Percentiles rank a stretch among this genome's conserved stretches.
Evolutionary conservation across 1,140 invertebrate species (phyloP).

Genomic region (Prorops nasuta): DNA sequence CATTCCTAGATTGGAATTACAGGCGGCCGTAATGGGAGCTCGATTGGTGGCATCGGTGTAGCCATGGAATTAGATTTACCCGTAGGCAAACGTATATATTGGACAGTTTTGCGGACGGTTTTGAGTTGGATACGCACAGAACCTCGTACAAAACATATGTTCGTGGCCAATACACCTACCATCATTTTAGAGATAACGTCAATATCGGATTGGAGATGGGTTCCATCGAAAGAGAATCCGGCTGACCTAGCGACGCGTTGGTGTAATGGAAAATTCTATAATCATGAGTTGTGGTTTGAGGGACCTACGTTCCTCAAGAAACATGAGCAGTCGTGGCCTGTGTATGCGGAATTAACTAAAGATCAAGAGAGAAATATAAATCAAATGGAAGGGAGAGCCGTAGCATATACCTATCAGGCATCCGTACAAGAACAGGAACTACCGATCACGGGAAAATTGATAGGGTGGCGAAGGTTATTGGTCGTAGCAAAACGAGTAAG

Average conservation of each 20-base stretch:
- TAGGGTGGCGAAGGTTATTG: slow-evolving; percentile 11
- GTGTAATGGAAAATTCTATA: not conserved
- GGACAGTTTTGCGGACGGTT: slow-evolving; percentile 38
- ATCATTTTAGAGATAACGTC: slow-evolving; percentile 35
- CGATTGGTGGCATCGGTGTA: slow-evolving; percentile 25
- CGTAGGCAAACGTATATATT: slow-evolving; percentile 17
- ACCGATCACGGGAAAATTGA: slow-evolving; percentile 11
- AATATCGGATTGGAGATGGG: slow-evolving; percentile 23
- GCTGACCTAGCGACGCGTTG: slow-evolving; percentile 26
- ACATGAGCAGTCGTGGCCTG: slow-evolving; percentile 16
- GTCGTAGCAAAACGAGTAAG: slow-evolving; percentile 8
- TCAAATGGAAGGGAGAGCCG: not conserved
- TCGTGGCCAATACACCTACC: slow-evolving; percentile 42
- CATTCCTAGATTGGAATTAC: slow-evolving; percentile 42
- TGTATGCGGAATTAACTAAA: too few species aligned
- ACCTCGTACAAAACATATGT: slow-evolving; percentile 36
- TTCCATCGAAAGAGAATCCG: slow-evolving; percentile 29
- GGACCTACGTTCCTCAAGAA: slow-evolving; percentile 21
- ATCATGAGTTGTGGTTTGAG: slow-evolving; percentile 15
- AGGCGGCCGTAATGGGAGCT: slow-evolving; percentile 35
- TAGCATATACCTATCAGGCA: not conserved
- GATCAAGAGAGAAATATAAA: not conserved
- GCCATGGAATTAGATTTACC: slow-evolving; percentile 24
- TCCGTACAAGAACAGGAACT: not conserved
- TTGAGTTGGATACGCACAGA: slow-evolving; percentile 33